A percentile compares a stretch with the other conserved stretches of the same genome.
Conservation (phyloP, 2,888 invertebrate species). For the Schizotus pectinicornis region DNA sequence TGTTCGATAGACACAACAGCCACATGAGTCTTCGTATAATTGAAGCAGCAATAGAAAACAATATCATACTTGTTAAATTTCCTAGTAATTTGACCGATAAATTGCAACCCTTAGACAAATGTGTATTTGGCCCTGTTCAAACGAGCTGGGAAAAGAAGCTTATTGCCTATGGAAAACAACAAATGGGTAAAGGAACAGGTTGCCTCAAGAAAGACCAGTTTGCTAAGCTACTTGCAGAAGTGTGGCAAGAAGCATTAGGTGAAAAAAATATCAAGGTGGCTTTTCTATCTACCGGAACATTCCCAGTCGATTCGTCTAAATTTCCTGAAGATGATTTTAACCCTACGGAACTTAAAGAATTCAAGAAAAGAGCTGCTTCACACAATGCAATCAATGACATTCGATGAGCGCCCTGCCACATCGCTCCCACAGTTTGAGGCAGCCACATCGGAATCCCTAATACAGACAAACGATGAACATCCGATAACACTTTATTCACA, state of each 20-base stretch:
- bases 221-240: conserved; percentile 23
- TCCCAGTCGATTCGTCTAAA: conserved; percentile 18
- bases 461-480: too few species aligned
- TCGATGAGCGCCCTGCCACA: too few species aligned
- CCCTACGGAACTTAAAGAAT: too few species aligned
- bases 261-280: conserved; percentile 22
- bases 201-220: conserved; percentile 26
- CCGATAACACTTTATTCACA: too few species aligned
- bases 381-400: too few species aligned
- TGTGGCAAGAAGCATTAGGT: conserved; percentile 24
- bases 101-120: conserved; percentile 29
- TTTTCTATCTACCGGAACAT: conserved; percentile 23
- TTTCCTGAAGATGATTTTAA: too few species aligned
- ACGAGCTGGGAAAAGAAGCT: conserved; percentile 28
- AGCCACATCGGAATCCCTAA: too few species aligned
- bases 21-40: conserved; percentile 29
- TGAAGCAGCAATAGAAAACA: conserved; percentile 25
- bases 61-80: conserved; percentile 28
- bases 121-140: conserved; percentile 25
- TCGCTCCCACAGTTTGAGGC: too few species aligned
- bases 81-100: conserved; percentile 34
- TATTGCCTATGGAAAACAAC: conserved; percentile 28
- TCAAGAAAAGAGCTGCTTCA: too few species aligned
- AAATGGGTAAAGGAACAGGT: conserved; percentile 27
- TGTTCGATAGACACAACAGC: too few species aligned